A percentile compares a stretch with the other conserved stretches of the same genome.
Conservation (phyloP, 2,888 invertebrate species). For the Monoplex corrugatus region DNA sequence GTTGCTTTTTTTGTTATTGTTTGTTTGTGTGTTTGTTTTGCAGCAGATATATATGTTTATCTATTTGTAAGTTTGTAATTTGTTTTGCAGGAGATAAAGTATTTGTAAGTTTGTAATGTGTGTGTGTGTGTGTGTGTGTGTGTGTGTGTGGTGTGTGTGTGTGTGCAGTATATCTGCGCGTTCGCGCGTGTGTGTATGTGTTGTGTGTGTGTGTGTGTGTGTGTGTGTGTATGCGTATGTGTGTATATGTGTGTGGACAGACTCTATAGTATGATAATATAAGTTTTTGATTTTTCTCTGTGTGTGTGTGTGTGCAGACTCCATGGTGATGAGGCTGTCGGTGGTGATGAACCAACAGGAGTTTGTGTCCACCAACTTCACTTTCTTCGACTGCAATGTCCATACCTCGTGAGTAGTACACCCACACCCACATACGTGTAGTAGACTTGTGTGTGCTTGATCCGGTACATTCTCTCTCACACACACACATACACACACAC, state of each 20-base stretch:
- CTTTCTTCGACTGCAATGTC: slow-evolving; percentile 98
- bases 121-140: no score
- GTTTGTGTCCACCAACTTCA: slow-evolving; percentile 98
- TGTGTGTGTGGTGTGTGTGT: no score
- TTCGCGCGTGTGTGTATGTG: no score
- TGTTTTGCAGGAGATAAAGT: no score
- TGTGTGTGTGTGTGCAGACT: slow-evolving; percentile 85
- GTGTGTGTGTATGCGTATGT: not conserved
- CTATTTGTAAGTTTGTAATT: no score
- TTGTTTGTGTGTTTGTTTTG: no score
- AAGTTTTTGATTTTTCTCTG: not conserved
- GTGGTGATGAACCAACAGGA: slow-evolving; percentile 95
- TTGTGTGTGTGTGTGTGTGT: not conserved
- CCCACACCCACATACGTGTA: no score
- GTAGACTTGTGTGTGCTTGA: no score
- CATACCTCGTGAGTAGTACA: slow-evolving; percentile 88
- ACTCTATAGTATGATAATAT: not conserved
- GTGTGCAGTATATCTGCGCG: no score
- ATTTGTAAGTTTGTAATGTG: no score
- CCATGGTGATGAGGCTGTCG: slow-evolving; percentile 96
- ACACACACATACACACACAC: not conserved
- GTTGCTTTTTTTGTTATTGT: not conserved
- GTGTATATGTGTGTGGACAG: not conserved
- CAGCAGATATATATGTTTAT: no score
- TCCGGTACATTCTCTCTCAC: no score